Evolutionary conservation across 2,888 invertebrate genomes (phyloP).

Genomic region (Cheilosia pagana): DNA sequence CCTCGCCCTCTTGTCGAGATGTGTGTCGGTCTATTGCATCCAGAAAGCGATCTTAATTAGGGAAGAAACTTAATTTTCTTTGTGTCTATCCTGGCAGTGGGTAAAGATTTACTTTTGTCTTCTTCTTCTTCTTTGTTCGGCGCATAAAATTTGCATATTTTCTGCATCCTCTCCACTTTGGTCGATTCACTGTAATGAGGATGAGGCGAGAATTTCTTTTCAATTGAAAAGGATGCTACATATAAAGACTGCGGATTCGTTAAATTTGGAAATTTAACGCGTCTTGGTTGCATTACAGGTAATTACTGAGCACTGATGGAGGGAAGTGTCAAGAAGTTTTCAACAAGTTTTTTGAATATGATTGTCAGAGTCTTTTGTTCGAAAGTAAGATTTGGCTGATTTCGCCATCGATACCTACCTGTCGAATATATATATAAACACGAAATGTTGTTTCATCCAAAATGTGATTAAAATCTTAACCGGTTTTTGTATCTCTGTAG

Average conservation of each 20-base stretch:
- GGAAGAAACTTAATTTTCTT: conserved; percentile 72
- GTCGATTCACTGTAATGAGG: conserved; percentile 49
- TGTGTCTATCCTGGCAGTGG: conserved; percentile 64
- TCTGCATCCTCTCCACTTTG: conserved; percentile 34
- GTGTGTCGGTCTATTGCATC: conserved; percentile 41
- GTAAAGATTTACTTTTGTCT: conserved; percentile 72
- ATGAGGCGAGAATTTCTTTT: conserved; percentile 18
- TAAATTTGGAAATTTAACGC: conserved; percentile 6
- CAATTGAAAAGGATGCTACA: neutral
- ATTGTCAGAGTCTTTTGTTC: too few species aligned
- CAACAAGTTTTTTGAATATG: neutral
- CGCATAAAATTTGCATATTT: conserved; percentile 67
- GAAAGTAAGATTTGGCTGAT: too few species aligned
- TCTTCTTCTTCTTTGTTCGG: conserved; percentile 56
- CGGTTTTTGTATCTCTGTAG: too few species aligned
- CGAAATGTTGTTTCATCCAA: too few species aligned
- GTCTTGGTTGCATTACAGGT: neutral
- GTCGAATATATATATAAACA: too few species aligned
- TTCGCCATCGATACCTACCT: too few species aligned
- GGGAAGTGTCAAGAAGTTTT: neutral
- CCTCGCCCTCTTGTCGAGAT: neutral
- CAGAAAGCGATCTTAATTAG: conserved; percentile 66
- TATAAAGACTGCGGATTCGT: neutral
- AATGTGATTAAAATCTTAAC: too few species aligned
- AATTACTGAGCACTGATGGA: neutral